Percentiles rank a stretch among this genome's conserved stretches.
These are phyloP conservation scores for Psettodes erumei DNA, from an alignment of 2,113 vertebrate genomes.

Conservation along the genomic window DNA sequence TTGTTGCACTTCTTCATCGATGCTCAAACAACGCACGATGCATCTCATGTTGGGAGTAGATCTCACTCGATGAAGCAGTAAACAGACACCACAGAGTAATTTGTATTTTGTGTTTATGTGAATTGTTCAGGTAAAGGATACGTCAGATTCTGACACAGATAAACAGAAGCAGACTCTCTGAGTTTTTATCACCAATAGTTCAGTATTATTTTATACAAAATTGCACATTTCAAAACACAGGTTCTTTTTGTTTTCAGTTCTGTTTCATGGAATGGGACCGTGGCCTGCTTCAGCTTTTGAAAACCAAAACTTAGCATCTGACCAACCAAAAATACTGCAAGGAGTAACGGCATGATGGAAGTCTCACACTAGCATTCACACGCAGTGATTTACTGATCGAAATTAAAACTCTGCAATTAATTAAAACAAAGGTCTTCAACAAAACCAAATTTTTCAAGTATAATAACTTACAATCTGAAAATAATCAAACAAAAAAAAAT, in stretches of 20 bases:
- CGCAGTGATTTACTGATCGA: conserved; percentile 60
- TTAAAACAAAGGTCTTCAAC: conserved; percentile 67
- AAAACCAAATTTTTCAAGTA: conserved; percentile 71
- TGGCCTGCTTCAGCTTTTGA: conserved; percentile 37
- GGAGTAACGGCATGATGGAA: conserved; percentile 69
- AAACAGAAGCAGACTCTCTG: conserved; percentile 24
- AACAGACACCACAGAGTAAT: neutral
- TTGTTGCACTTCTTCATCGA: too few species aligned
- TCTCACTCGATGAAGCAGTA: neutral
- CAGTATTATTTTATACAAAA: conserved; percentile 70
- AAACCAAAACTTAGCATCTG: conserved; percentile 53
- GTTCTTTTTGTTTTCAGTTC: conserved; percentile 44
- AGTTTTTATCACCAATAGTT: conserved; percentile 33
- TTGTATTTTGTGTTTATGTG: conserved; percentile 75
- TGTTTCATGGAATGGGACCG: conserved; percentile 35
- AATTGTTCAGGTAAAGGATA: conserved; percentile 64
- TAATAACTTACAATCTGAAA: conserved; percentile 83
- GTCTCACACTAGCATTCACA: conserved; percentile 66
- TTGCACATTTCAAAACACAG: conserved; percentile 74
- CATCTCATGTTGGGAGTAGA: neutral
- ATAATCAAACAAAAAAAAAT: conserved; percentile 48
- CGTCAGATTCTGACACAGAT: conserved; percentile 54
- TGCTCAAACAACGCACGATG: too few species aligned
- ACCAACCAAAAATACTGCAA: conserved; percentile 73
- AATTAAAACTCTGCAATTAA: conserved; percentile 77